Conservation (phyloP, 1,140 invertebrate genomes). For the Cydia pomonella region DNA sequence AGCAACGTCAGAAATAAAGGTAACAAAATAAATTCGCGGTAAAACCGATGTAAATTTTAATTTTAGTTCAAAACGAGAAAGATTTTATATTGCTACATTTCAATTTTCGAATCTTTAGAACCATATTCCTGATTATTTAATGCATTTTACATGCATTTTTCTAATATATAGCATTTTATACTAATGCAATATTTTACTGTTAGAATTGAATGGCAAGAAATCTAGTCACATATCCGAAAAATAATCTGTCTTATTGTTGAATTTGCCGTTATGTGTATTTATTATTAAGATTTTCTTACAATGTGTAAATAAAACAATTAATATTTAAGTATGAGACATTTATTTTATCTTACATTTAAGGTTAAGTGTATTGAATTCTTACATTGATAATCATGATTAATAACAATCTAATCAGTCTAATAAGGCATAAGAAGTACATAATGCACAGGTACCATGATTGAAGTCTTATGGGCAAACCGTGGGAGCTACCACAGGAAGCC, state of each 20-base stretch:
- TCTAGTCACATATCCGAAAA: slow-evolving; percentile 33
- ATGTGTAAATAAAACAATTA: slow-evolving; percentile 26
- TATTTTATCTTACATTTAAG: slow-evolving; percentile 3
- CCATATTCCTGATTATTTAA: not conserved
- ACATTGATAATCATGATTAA: slow-evolving; percentile 14
- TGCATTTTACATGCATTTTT: slow-evolving; percentile 31
- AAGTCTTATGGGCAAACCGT: not conserved
- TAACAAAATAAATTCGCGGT: no score
- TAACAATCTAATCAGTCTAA: slow-evolving; percentile 31
- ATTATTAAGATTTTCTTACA: slow-evolving; percentile 22
- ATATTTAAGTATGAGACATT: slow-evolving; percentile 3
- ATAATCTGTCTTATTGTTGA: slow-evolving; percentile 1
- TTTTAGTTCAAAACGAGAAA: not conserved
- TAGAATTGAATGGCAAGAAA: not conserved
- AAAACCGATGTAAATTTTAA: no score
- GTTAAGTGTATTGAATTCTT: not conserved
- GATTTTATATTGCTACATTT: not conserved
- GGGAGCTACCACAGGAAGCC: not conserved
- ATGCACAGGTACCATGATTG: slow-evolving; percentile 24
- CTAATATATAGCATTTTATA: not conserved
- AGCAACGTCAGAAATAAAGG: no score
- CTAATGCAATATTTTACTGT: slow-evolving; percentile 6
- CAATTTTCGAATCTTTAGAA: not conserved
- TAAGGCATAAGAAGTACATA: slow-evolving; percentile 30
- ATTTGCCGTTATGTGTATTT: slow-evolving; percentile 16